A percentile compares a stretch with the other conserved stretches of the same genome.
Conservation (phyloP, 2,113 vertebrate species). For the Glaucomys volans region DNA sequence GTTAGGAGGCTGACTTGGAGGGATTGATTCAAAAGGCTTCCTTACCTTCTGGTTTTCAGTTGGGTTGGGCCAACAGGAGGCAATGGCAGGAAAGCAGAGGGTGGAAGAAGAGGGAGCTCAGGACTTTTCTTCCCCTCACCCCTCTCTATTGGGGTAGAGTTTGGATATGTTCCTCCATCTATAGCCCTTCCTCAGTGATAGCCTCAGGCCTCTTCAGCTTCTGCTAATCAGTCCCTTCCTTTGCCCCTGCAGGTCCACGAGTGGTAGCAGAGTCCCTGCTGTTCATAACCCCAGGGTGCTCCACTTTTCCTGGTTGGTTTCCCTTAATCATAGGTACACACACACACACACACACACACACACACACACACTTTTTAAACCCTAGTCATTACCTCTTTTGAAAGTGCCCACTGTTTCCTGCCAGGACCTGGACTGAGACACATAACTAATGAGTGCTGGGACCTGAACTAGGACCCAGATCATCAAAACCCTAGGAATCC, state of each 20-base stretch:
- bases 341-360: not conserved
- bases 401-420: not conserved
- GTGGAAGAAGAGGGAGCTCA: not conserved
- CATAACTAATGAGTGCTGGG: slow-evolving; percentile 42
- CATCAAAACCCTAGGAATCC: slow-evolving; percentile 52
- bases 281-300: not conserved
- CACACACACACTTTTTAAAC: not conserved
- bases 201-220: not conserved
- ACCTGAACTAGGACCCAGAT: slow-evolving; percentile 50
- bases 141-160: not conserved
- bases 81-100: not conserved
- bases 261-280: not conserved
- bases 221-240: not conserved
- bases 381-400: not conserved
- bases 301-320: not conserved
- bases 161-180: not conserved
- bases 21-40: not conserved
- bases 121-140: not conserved
- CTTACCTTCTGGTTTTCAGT: not conserved
- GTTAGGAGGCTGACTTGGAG: not conserved
- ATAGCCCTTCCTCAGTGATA: not conserved
- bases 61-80: not conserved
- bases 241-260: not conserved
- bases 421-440: not conserved
- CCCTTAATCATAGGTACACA: not conserved